Evolutionary conservation across 2,113 vertebrate species (phyloP), one percentile per base, ranked within the genome.

Genomic region (Anguilla japonica): DNA sequence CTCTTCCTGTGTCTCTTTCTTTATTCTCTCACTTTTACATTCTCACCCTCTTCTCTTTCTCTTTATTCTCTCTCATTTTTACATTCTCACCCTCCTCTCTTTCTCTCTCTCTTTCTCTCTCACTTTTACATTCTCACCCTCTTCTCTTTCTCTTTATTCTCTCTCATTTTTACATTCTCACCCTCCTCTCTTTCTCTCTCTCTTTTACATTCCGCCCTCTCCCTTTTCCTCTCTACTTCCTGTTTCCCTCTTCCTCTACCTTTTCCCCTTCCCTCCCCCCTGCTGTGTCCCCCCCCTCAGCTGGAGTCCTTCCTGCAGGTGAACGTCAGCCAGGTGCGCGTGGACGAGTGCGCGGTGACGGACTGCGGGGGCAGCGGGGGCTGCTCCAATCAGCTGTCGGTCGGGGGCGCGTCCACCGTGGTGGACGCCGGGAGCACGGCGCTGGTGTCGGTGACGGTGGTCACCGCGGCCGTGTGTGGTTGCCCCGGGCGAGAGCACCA

Each of bases 261-360:
- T 53, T 34, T 57, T 56, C 79, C 71, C 18, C 34, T 80, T 88
- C 18, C 79, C 40, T 41, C 79, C 41, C 40, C 43, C 40, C 60
- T 18, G 5, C 11, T 43, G 39, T 41, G 9, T 63, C 43, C 57
- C 83, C 15, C 15, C 34, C n/a, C 20, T 16, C 88, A 97, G 96
- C 94, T 97, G 60, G 96, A 97, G 90, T 94, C 96, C 1, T 96
- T 96, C 90, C 94, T 98, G 81, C 95, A 95, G 56, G 79, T 96
- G 85, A 95, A 92, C 20, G 84, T 97, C 79, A 96, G 92, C 41
- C 96, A 97, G 82, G 91, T 97, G 0, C 94, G 95, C 0, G 91
- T 96, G 0, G 96, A 97, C 0, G 96, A 96, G 91, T 98, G 97
- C 87, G 91, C 92, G 1, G 88, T 83, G 0, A 91, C 94, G 0